Evolutionary conservation across 2,797 vertebrate species (phyloP).

Genomic region (Gambusia yucatana): DNA sequence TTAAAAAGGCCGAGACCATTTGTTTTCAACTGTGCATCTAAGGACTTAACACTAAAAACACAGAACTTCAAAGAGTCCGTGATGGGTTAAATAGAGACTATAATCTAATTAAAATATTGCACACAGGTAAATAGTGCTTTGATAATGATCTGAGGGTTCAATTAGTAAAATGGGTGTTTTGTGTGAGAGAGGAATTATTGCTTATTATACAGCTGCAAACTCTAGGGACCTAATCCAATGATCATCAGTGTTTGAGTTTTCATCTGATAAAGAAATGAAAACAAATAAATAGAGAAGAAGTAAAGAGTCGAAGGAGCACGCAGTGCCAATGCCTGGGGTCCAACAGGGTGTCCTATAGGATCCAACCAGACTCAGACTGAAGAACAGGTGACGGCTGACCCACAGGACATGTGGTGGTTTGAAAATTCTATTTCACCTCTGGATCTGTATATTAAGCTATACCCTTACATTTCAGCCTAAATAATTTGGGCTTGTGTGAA

Average conservation of each 20-base stretch:
- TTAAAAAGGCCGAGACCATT: slow-evolving; percentile 92
- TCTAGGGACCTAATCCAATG: slow-evolving; percentile 79
- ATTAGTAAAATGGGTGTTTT: slow-evolving; percentile 88
- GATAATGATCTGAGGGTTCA: slow-evolving; percentile 96
- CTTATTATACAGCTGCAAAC: slow-evolving; percentile 79
- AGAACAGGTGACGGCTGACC: neutral
- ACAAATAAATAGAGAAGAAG: slow-evolving; percentile 35
- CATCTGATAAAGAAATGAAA: slow-evolving; percentile 59
- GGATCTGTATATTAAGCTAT: neutral
- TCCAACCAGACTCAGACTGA: neutral
- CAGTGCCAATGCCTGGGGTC: neutral
- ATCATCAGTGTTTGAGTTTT: slow-evolving; percentile 78
- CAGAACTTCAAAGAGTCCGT: slow-evolving; percentile 94
- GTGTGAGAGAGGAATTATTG: slow-evolving; percentile 85
- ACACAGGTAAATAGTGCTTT: slow-evolving; percentile 97
- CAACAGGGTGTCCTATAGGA: neutral
- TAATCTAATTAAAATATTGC: slow-evolving; percentile 99
- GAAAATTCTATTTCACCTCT: neutral
- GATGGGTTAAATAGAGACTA: slow-evolving; percentile 99
- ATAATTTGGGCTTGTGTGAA: neutral
- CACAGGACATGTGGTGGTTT: neutral
- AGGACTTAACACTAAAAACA: slow-evolving; percentile 95
- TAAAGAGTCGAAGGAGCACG: slow-evolving; percentile 7
- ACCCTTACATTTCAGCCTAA: neutral
- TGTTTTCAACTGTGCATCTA: slow-evolving; percentile 89